Conservation (phyloP, 2,888 invertebrate genomes). For the Agrochola lychnidis region DNA sequence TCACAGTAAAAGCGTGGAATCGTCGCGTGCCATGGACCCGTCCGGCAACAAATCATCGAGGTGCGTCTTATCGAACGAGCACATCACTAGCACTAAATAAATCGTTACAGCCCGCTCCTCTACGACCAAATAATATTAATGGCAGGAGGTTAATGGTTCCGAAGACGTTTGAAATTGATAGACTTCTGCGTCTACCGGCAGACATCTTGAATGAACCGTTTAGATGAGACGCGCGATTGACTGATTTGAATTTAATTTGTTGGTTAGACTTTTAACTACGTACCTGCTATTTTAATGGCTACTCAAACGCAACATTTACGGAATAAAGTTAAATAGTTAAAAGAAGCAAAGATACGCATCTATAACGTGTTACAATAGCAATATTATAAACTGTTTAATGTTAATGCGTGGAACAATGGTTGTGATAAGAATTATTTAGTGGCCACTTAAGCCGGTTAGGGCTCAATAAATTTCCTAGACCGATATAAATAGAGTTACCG, state of each 20-base stretch:
- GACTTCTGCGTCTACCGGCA: constrained; percentile 73
- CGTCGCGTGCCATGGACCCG: constrained; percentile 81
- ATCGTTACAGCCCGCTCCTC: constrained; percentile 78
- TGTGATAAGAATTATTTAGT: constrained; percentile 63
- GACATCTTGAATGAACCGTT: constrained; percentile 71
- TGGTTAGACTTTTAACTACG: constrained; percentile 34
- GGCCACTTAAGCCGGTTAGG: constrained; percentile 55
- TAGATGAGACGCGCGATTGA: constrained; percentile 68
- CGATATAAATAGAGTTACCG: constrained; percentile 58
- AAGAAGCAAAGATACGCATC: constrained; percentile 55
- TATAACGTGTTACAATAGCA: constrained; percentile 53
- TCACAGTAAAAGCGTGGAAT: constrained; percentile 61
- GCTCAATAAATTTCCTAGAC: constrained; percentile 58
- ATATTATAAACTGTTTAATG: constrained; percentile 60
- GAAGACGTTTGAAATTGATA: constrained; percentile 84
- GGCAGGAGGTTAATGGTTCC: constrained; percentile 84
- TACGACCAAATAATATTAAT: constrained; percentile 84
- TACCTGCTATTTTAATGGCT: constrained; percentile 12
- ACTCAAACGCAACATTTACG: constrained; percentile 16
- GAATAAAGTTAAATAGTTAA: constrained; percentile 32
- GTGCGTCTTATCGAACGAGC: constrained; percentile 83
- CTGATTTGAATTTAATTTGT: constrained; percentile 75
- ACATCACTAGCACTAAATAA: constrained; percentile 87
- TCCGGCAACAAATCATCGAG: constrained; percentile 85
- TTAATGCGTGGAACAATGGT: constrained; percentile 62